A percentile compares a stretch with the other conserved stretches of the same genome.
Conservation (phyloP, 2,113 vertebrate genomes). For the Chloropsis cyanopogon region DNA sequence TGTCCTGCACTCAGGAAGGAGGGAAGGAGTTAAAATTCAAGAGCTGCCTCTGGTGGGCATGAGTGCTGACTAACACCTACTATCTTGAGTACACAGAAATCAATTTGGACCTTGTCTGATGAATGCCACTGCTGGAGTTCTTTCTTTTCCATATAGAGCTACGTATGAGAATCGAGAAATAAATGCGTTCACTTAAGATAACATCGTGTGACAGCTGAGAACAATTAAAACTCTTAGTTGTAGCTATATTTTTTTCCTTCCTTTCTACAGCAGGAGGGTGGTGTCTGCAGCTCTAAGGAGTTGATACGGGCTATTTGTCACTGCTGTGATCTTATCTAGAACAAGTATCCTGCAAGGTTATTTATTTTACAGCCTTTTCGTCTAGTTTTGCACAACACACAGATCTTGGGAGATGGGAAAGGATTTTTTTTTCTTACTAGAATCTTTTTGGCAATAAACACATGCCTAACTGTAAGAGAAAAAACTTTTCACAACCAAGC, state of each 20-base stretch:
- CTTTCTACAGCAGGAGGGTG: background rate
- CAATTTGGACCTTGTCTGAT: slow-evolving; percentile 9
- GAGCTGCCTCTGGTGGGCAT: background rate
- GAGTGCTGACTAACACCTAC: background rate
- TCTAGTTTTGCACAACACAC: slow-evolving; percentile 1
- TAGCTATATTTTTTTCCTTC: background rate
- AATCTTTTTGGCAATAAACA: slow-evolving; percentile 55
- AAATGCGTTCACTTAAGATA: slow-evolving; percentile 4
- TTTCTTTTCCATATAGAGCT: background rate
- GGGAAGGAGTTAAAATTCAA: background rate
- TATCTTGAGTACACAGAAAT: background rate
- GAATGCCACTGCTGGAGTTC: background rate
- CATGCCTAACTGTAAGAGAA: slow-evolving; percentile 36
- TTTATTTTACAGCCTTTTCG: slow-evolving; percentile 50
- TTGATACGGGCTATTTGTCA: slow-evolving; percentile 7
- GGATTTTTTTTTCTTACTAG: background rate
- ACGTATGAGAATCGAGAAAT: background rate
- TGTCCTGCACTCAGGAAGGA: background rate
- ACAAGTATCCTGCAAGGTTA: background rate
- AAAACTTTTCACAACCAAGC: slow-evolving; percentile 44
- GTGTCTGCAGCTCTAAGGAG: background rate
- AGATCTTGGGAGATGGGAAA: background rate
- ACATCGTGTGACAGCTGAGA: slow-evolving; percentile 27
- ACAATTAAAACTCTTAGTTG: slow-evolving; percentile 41
- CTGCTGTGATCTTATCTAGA: slow-evolving; percentile 20